phyloP scores from a whole-genome alignment of 1,140 invertebrate genomes.

The Drosophila punjabiensis region DNA sequence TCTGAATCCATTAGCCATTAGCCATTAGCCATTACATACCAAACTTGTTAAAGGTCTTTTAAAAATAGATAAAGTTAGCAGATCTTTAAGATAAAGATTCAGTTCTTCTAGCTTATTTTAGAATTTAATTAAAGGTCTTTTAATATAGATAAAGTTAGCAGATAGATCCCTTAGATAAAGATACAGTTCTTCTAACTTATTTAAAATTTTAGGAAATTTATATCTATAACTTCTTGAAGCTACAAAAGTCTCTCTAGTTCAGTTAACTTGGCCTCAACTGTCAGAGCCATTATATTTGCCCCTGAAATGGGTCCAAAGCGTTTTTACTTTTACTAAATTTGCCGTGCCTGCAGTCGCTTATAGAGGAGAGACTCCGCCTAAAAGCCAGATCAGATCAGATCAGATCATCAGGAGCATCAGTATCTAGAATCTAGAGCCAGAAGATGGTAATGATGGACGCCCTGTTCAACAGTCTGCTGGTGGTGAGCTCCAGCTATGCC shows the following conservation, averaged over 20 bases:
- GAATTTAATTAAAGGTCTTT: too few relatives aligned
- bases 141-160: background rate
- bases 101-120: too few relatives aligned
- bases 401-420: background rate
- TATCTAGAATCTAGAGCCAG: background rate
- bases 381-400: background rate
- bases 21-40: background rate
- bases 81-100: too few relatives aligned
- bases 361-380: background rate
- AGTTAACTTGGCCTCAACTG: slow-evolving; percentile 14
- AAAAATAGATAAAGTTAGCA: background rate
- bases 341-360: slow-evolving; percentile 25
- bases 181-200: too few relatives aligned
- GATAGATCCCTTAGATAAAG: too few relatives aligned
- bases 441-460: slow-evolving; percentile 68
- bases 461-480: slow-evolving; percentile 71
- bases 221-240: background rate
- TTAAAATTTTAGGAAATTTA: background rate
- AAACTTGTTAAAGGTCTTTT: background rate
- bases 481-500: slow-evolving; percentile 75
- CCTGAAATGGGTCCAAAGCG: slow-evolving; percentile 30
- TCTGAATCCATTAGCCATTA: background rate
- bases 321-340: slow-evolving; percentile 54
- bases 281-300: slow-evolving; percentile 28
- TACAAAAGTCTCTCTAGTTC: background rate